A percentile compares a stretch with the other conserved stretches of the same genome.
phyloP scores from a whole-genome alignment of 2,113 vertebrate species.

The Sitta europaea region DNA sequence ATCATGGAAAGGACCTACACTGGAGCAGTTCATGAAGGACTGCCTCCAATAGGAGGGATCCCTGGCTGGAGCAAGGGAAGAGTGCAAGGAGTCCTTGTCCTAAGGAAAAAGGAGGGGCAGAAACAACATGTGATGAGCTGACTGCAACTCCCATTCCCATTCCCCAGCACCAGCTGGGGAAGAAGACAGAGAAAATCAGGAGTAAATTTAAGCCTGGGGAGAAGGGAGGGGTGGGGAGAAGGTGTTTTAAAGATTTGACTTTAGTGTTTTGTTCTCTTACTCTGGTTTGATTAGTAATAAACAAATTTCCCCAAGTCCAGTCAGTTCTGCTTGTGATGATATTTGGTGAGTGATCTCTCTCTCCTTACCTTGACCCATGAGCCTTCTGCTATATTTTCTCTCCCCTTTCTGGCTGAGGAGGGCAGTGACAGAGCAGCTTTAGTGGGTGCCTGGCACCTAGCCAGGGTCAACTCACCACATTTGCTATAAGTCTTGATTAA shows the following conservation, averaged over 20 bases:
- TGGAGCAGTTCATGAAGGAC: not conserved
- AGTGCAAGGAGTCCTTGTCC: not conserved
- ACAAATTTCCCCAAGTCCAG: not conserved
- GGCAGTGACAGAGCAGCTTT: not conserved
- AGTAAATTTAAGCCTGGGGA: not conserved
- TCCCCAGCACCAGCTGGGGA: too few species aligned
- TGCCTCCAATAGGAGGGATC: not conserved
- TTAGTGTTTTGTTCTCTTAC: not conserved
- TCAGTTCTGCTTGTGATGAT: rapidly evolving
- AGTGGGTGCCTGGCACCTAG: not conserved
- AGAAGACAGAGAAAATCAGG: not conserved
- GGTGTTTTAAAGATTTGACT: not conserved
- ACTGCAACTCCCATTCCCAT: not conserved
- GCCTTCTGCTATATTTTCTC: not conserved
- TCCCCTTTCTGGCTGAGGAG: not conserved
- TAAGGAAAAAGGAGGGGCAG: not conserved
- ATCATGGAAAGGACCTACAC: not conserved
- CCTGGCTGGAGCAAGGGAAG: not conserved
- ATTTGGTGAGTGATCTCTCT: not conserved
- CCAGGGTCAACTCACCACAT: not conserved
- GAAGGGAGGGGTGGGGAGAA: not conserved
- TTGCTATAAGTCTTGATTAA: not conserved
- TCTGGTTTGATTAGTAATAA: not conserved
- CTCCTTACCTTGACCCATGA: not conserved
- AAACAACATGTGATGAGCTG: not conserved